A percentile compares a stretch with the other conserved stretches of the same genome.
phyloP scores from a whole-genome alignment of 2,888 invertebrate species.

The Pseudococcus jackbeardsleyi region DNA sequence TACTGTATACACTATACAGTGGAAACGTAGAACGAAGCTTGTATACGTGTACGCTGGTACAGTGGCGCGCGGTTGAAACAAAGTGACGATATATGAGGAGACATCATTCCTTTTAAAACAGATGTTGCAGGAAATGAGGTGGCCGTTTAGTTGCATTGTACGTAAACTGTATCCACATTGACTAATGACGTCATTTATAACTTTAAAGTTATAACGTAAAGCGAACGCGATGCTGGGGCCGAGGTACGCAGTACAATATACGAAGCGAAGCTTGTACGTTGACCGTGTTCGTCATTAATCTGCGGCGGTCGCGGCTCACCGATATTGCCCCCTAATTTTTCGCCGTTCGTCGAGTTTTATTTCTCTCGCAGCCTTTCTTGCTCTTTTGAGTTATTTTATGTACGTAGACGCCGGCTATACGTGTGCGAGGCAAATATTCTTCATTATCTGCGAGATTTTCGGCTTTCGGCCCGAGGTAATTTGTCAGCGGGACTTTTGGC shows the following conservation, averaged over 20 bases:
- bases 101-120: constrained; percentile 58
- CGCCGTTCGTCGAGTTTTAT: background rate
- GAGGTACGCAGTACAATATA: background rate
- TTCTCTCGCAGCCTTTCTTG: background rate
- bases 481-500: too few relatives aligned
- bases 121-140: constrained; percentile 58
- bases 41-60: background rate
- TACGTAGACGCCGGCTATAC: too few relatives aligned
- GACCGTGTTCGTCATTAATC: constrained; percentile 61
- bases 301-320: constrained; percentile 52
- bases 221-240: background rate
- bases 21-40: background rate
- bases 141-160: constrained; percentile 57
- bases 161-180: constrained; percentile 54
- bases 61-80: constrained; percentile 22
- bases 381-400: too few relatives aligned
- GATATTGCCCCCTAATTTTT: constrained; percentile 56
- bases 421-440: too few relatives aligned
- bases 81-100: constrained; percentile 60
- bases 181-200: constrained; percentile 55
- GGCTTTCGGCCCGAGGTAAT: too few relatives aligned
- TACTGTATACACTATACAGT: background rate
- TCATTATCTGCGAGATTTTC: too few relatives aligned
- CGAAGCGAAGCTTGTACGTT: constrained; percentile 53
- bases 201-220: constrained; percentile 50